Evolutionary conservation across 2,797 vertebrate genomes (phyloP).

Genomic region (Neosalanx taihuensis): DNA sequence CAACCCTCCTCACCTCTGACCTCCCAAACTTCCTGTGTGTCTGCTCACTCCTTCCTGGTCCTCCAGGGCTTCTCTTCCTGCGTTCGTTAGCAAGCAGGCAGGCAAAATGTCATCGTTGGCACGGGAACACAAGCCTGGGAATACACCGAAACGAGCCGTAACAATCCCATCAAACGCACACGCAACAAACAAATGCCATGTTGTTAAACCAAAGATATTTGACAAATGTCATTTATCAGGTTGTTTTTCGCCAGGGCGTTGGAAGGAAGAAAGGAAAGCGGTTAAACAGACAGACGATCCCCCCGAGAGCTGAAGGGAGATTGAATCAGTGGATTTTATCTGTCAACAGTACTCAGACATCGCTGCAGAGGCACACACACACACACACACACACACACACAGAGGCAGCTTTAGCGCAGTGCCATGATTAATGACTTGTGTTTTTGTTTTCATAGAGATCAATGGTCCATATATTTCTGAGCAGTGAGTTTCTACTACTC

Average conservation of each 20-base stretch:
- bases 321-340: slow-evolving; percentile 34
- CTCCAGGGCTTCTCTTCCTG: background rate
- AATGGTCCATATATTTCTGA: too few relatives aligned
- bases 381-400: slow-evolving; percentile 4
- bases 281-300: slow-evolving; percentile 32
- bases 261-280: slow-evolving; percentile 12
- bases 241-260: slow-evolving; percentile 12
- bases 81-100: slow-evolving; percentile 37
- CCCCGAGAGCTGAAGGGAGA: slow-evolving; percentile 35
- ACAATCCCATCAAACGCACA: background rate
- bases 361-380: too few relatives aligned
- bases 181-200: slow-evolving; percentile 5
- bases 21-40: too few relatives aligned
- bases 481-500: background rate
- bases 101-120: slow-evolving; percentile 25
- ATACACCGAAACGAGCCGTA: background rate
- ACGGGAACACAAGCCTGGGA: background rate
- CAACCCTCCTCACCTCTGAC: too few relatives aligned
- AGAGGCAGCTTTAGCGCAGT: slow-evolving; percentile 1
- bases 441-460: too few relatives aligned
- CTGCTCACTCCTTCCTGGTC: too few relatives aligned
- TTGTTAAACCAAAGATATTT: slow-evolving; percentile 18
- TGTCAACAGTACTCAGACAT: slow-evolving; percentile 38
- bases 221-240: slow-evolving; percentile 19
- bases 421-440: too few relatives aligned